Evolutionary conservation across 30 jellyfish, hydroid and myxozoan species (phyloP).

Genomic region (Aurelia coerulea): DNA sequence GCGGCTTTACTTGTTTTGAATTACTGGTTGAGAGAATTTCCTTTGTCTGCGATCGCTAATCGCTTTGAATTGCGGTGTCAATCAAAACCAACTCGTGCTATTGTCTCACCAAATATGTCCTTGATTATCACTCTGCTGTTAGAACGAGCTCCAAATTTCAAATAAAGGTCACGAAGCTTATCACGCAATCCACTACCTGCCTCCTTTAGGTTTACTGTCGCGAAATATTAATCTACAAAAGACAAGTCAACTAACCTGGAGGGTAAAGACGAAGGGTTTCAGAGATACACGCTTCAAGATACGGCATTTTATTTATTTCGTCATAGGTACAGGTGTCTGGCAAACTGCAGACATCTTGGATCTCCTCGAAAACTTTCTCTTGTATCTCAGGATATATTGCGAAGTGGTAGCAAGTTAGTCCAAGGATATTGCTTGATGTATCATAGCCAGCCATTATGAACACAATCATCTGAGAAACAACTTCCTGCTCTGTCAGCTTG

Average conservation of each 20-base stretch:
- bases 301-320: conserved; percentile 39
- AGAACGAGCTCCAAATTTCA: too few species aligned
- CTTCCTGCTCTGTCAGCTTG: conserved; percentile 62
- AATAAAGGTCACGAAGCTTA: too few species aligned
- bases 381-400: conserved; percentile 72
- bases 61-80: too few species aligned
- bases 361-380: conserved; percentile 71
- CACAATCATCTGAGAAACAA: conserved; percentile 57
- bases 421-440: conserved; percentile 64
- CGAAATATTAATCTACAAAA: too few species aligned
- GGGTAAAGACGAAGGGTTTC: conserved; percentile 69
- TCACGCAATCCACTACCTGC: too few species aligned
- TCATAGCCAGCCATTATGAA: conserved; percentile 79
- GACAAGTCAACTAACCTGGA: conserved; percentile 35
- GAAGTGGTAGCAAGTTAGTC: conserved; percentile 55
- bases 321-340: conserved; percentile 54
- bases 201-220: too few species aligned
- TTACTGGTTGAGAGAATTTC: too few species aligned
- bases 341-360: conserved; percentile 40
- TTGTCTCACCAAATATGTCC: too few species aligned
- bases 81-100: too few species aligned
- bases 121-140: too few species aligned
- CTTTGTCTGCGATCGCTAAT: too few species aligned
- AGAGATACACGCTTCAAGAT: conserved; percentile 65
- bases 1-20: too few species aligned